Evolutionary conservation across 2,113 vertebrate genomes (phyloP).

Genomic region (Panthera tigris): DNA sequence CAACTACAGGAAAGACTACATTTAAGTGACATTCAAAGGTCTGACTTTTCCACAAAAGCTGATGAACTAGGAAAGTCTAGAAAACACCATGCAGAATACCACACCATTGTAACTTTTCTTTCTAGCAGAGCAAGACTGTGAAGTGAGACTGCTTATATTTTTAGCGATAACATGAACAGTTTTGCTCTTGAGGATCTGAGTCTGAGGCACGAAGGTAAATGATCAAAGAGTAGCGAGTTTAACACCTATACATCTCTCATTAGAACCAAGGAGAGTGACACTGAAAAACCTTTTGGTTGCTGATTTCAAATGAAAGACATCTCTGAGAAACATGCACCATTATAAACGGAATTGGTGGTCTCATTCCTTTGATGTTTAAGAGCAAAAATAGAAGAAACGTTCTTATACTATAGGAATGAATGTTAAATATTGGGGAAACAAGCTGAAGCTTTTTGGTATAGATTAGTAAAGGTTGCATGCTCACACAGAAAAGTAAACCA

Average conservation of each 20-base stretch:
- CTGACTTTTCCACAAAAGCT: constrained; percentile 39
- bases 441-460: neutral
- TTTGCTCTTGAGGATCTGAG: constrained; percentile 45
- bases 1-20: neutral
- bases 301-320: neutral
- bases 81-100: neutral
- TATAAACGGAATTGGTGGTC: neutral
- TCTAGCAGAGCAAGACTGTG: neutral
- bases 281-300: neutral
- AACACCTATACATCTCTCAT: constrained; percentile 10
- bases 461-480: neutral
- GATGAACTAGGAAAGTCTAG: constrained; percentile 22
- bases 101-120: neutral
- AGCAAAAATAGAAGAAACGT: neutral
- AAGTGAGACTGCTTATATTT: constrained; percentile 11
- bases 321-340: neutral
- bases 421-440: neutral
- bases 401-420: neutral
- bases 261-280: neutral
- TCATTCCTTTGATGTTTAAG: neutral
- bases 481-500: neutral
- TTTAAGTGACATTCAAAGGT: constrained; percentile 52
- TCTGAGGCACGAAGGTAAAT: neutral
- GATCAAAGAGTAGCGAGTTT: neutral
- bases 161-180: neutral